Evolutionary conservation across 2,113 vertebrate genomes (phyloP).

Genomic region (Cyphomyrus discorhynchus): DNA sequence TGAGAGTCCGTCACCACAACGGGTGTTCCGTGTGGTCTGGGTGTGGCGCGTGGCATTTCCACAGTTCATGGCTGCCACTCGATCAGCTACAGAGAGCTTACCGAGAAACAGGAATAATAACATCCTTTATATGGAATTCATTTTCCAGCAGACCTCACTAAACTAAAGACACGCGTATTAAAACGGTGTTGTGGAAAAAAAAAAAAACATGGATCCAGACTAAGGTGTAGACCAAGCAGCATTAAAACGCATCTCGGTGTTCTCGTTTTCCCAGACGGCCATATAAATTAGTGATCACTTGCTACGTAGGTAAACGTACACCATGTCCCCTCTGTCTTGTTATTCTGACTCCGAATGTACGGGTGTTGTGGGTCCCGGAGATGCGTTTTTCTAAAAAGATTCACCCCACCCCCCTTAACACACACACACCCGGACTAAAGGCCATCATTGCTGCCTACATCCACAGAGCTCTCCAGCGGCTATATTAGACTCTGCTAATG

Average conservation of each 20-base stretch:
- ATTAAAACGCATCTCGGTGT: background rate
- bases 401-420: slow-evolving; percentile 31
- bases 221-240: background rate
- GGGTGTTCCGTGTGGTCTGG: background rate
- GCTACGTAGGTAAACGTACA: slow-evolving; percentile 30
- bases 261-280: slow-evolving; percentile 20
- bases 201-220: background rate
- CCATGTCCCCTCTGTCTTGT: slow-evolving; percentile 44
- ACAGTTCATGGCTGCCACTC: background rate
- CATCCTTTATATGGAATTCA: background rate
- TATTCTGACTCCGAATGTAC: slow-evolving; percentile 39
- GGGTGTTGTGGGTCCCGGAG: slow-evolving; percentile 42
- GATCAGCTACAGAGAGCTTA: background rate
- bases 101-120: background rate
- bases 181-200: background rate
- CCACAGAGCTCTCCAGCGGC: slow-evolving; percentile 21
- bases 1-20: background rate
- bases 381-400: slow-evolving; percentile 44
- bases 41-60: background rate
- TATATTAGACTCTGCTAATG: slow-evolving; percentile 48
- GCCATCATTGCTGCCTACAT: slow-evolving; percentile 34
- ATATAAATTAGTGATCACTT: slow-evolving; percentile 36
- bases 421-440: slow-evolving; percentile 21
- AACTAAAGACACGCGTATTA: background rate
- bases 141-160: background rate